A percentile compares a stretch with the other conserved stretches of the same genome.
Evolutionary conservation across 2,797 vertebrate species (phyloP).

Genomic region (Siniperca obscura): DNA sequence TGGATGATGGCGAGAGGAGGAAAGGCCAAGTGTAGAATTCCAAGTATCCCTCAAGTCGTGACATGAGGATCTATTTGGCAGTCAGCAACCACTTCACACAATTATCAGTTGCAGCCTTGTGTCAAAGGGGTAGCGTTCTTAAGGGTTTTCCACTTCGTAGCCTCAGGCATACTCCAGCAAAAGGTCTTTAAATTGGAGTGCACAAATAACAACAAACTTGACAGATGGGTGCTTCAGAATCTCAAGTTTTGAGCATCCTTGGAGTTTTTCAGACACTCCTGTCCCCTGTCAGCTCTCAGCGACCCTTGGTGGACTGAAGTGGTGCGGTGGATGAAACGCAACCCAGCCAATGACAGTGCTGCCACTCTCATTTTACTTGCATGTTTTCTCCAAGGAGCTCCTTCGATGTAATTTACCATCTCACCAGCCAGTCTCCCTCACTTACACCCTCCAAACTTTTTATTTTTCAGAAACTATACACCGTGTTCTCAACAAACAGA

Average conservation of each 20-base stretch:
- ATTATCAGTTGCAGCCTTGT: conserved; percentile 48
- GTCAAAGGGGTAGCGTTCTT: conserved; percentile 40
- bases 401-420: conserved; percentile 26
- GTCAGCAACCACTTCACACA: conserved; percentile 47
- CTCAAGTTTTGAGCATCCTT: conserved; percentile 30
- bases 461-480: conserved; percentile 1
- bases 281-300: conserved; percentile 36
- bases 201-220: conserved; percentile 59
- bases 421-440: conserved; percentile 15
- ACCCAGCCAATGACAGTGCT: conserved; percentile 14
- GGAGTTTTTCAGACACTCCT: conserved; percentile 27
- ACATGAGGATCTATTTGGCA: conserved; percentile 47
- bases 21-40: conserved; percentile 48
- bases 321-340: conserved; percentile 15
- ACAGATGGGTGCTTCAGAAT: conserved; percentile 42
- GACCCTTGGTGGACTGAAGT: conserved; percentile 30
- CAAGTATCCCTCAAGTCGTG: conserved; percentile 51
- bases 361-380: conserved; percentile 25
- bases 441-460: background rate
- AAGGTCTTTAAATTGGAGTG: conserved; percentile 45
- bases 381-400: conserved; percentile 25
- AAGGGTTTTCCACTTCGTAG: conserved; percentile 29
- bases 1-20: conserved; percentile 36
- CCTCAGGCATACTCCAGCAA: conserved; percentile 36
- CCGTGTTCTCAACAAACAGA: background rate